Base-by-base conservation (phyloP, 2,113 vertebrate species). In the Pipa parva region DNA sequence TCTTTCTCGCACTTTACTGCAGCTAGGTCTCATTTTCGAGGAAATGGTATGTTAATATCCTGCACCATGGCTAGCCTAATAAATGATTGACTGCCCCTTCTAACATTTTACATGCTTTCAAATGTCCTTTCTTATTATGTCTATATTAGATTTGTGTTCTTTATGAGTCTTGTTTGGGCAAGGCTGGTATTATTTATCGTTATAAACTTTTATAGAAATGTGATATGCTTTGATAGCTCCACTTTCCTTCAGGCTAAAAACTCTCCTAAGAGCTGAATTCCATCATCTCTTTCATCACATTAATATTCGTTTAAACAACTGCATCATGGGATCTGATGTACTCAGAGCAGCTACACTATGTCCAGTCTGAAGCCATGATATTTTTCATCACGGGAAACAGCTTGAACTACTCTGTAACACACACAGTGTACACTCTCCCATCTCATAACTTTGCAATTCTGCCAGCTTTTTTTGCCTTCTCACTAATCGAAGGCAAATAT, bases 341-440 rank as follows among this genome's bases (percentile, higher is more conserved):
- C 66, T 80, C 77, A 73, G 22, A 59, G 24, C 57, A 59, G 68
- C 71, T 78, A 72, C 54, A 77, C 55, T 49, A 6, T 76, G 74
- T 74, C 79, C 72, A 64, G 61, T 18, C 37, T 70, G 18, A 71
- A 72, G 73, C 15, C 73, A 50, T 7, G 58, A 26, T 73, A 68
- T 71, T 82, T 81, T 83, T 80, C 76, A 81, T 80, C 80, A 74
- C 71, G 80, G 72, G 77, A 84, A 85, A 72, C 63, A 71, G 79
- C 72, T 78, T 83, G 77, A 77, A 73, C 76, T 78, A 79, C 78
- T 83, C 75, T 79, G 42, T 42, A 78, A 73, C 60, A 72, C 74
- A 76, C 59, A 63, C 57, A 70, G 75, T 45, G 72, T 75, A 76
- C 69, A 73, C 76, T 84, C 64, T 81, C 77, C 73, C 80, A 57